phyloP scores from a whole-genome alignment of 2,113 vertebrate genomes.

The Pithys albifrons region DNA sequence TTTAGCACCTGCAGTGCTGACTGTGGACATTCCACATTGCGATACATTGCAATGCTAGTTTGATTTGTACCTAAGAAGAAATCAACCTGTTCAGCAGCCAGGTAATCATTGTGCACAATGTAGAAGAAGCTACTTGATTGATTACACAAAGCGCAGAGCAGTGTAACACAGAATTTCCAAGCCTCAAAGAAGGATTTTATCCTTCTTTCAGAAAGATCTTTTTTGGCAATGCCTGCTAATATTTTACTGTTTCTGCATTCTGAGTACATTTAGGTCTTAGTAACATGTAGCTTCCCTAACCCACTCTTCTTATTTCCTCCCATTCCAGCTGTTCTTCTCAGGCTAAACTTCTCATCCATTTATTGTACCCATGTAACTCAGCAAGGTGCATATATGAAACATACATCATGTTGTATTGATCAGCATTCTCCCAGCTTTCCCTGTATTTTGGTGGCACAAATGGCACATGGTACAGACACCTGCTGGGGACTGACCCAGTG shows the following conservation, averaged over 20 bases:
- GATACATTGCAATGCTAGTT: too few species aligned
- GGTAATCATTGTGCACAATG: too few species aligned
- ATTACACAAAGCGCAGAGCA: too few species aligned
- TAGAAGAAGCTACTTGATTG: too few species aligned
- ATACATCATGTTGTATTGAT: fast-evolving
- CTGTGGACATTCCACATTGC: too few species aligned
- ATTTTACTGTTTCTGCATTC: background rate
- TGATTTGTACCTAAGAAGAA: too few species aligned
- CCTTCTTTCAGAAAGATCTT: background rate
- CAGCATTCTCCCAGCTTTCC: background rate
- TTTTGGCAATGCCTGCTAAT: background rate
- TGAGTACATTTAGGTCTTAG: background rate
- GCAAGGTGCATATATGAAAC: fast-evolving
- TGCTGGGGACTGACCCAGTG: background rate
- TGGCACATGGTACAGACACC: fast-evolving
- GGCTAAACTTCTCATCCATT: background rate
- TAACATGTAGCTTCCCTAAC: background rate
- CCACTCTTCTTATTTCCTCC: fast-evolving
- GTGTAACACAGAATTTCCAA: too few species aligned
- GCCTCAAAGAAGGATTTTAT: background rate
- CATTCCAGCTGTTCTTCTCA: background rate
- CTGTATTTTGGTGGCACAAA: background rate
- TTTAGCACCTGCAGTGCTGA: too few species aligned
- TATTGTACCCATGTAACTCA: fast-evolving
- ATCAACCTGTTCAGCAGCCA: too few species aligned